Evolutionary conservation across 2,797 vertebrate genomes (phyloP).

Genomic region (Pseudochirops cupreus): DNA sequence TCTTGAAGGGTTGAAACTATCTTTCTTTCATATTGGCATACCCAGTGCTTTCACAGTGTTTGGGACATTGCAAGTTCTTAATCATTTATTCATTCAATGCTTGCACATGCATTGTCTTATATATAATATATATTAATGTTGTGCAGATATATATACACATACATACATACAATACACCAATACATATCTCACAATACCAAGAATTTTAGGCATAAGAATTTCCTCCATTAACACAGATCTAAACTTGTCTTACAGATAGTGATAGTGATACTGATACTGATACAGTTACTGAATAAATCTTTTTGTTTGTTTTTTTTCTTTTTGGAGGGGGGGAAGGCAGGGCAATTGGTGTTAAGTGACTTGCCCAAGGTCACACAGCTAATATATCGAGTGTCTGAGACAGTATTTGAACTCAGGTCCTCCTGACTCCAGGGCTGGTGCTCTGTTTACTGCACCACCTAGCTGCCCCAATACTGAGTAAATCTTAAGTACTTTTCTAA

Average conservation of each 20-base stretch:
- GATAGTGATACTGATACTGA: too few species aligned
- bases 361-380: too few species aligned
- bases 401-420: too few species aligned
- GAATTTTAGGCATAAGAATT: not conserved
- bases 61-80: not conserved
- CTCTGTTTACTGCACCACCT: too few species aligned
- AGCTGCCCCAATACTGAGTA: not conserved
- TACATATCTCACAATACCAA: not conserved
- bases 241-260: not conserved
- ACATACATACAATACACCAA: not conserved
- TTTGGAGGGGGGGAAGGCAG: too few species aligned
- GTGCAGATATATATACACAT: not conserved
- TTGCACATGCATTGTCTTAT: not conserved
- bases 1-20: not conserved
- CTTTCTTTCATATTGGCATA: not conserved
- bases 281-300: too few species aligned
- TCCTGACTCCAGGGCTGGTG: too few species aligned
- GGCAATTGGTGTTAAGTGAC: too few species aligned
- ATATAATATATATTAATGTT: not conserved
- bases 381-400: too few species aligned
- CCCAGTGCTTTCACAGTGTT: not conserved
- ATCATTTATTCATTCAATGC: not conserved
- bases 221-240: not conserved
- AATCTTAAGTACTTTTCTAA: not conserved
- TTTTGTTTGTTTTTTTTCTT: too few species aligned